Conservation (phyloP, 2,888 invertebrate genomes). For the Cheilosia grossa region DNA sequence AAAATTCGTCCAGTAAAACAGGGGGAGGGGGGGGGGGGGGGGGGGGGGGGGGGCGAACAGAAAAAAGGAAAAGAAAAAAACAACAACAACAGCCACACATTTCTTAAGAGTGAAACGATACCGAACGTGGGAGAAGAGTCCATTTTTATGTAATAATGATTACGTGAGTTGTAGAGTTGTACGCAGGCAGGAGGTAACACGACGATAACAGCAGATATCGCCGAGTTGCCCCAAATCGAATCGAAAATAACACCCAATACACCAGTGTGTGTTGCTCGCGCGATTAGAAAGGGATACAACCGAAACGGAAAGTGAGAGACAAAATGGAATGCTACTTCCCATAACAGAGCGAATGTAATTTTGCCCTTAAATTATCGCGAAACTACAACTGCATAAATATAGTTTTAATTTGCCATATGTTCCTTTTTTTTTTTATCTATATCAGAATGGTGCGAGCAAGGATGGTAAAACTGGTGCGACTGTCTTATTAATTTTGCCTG, state of each 20-base stretch:
- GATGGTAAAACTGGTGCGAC: conserved; percentile 16
- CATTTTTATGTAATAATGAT: conserved; percentile 4
- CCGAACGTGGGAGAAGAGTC: neutral
- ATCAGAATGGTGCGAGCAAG: conserved; percentile 11
- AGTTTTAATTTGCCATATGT: conserved; percentile 11
- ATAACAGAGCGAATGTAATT: conserved; percentile 9
- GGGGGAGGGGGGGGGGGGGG: no score
- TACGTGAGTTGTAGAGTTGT: conserved; percentile 1
- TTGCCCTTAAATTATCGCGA: conserved; percentile 5
- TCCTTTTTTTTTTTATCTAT: conserved; percentile 2
- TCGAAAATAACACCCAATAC: neutral
- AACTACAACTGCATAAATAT: neutral
- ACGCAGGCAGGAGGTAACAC: conserved; percentile 18
- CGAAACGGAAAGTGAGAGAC: conserved; percentile 34
- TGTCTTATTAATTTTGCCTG: neutral
- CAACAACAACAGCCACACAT: neutral
- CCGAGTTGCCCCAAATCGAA: conserved; percentile 8
- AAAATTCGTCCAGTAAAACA: neutral
- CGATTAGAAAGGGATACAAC: conserved; percentile 31
- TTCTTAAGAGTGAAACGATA: neutral
- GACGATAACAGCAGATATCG: conserved; percentile 21
- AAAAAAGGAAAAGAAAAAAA: no score
- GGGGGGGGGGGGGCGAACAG: no score
- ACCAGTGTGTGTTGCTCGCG: conserved; percentile 8
- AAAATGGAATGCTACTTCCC: conserved; percentile 19